Conservation (phyloP, 2,113 vertebrate species). For the Choloepus hoffmanni region DNA sequence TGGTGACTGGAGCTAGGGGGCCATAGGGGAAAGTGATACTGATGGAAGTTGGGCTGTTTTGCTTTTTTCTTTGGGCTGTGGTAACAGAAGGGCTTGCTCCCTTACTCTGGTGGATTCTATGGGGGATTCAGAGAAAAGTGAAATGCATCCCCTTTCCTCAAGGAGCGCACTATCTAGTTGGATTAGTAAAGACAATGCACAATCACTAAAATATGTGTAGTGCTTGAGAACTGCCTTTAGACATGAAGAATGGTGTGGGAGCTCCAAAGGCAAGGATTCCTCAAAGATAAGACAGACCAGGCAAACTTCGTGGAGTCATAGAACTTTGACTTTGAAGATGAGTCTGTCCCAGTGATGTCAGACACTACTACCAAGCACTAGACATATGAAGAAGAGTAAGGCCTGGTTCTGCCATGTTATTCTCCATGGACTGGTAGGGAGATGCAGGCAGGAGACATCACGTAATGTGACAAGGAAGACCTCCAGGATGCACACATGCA, state of each 20-base stretch:
- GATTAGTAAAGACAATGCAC: not conserved
- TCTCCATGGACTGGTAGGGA: not conserved
- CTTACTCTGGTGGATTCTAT: not conserved
- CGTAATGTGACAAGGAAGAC: not conserved
- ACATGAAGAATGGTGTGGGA: not conserved
- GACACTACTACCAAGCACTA: not conserved
- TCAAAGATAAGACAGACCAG: not conserved
- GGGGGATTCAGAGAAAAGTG: not conserved
- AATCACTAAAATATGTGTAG: not conserved
- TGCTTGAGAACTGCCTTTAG: not conserved
- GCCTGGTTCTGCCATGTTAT: not conserved
- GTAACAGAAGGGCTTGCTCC: not conserved
- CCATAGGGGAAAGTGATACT: accelerated
- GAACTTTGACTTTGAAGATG: not conserved
- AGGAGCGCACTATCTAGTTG: not conserved
- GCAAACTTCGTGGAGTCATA: not conserved
- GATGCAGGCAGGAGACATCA: not conserved
- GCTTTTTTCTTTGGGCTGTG: not conserved
- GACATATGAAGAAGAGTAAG: not conserved
- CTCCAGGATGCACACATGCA: not conserved
- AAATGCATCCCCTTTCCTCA: not conserved
- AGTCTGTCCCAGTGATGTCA: not conserved
- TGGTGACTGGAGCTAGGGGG: not conserved
- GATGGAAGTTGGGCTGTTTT: not conserved
- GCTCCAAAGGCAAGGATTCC: not conserved